These are phyloP conservation scores for Hipposideros armiger DNA, from an alignment of 2,113 vertebrate species.

Conservation along the genomic window DNA sequence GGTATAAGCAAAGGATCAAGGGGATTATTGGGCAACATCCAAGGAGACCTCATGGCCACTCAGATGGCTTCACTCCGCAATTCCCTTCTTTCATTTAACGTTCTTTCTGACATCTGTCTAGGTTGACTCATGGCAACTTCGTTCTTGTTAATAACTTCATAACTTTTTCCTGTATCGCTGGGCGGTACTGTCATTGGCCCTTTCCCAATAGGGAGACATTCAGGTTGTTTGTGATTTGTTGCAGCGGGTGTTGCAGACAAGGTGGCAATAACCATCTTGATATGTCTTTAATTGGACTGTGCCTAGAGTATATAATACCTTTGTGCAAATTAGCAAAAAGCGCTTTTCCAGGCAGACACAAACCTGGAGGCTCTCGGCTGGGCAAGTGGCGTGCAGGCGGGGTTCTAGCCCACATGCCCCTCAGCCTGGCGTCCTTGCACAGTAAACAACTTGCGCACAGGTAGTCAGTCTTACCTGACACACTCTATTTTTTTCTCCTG, in stretches of 20 bases:
- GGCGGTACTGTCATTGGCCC: background rate
- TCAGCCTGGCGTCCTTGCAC: background rate
- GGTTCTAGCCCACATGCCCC: too few species aligned
- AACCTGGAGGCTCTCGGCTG: background rate
- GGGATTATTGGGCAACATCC: background rate
- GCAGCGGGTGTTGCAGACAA: background rate
- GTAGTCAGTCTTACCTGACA: background rate
- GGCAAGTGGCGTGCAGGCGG: background rate
- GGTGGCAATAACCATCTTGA: too few species aligned
- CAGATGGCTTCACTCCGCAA: too few species aligned
- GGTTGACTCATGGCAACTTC: too few species aligned
- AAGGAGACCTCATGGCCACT: too few species aligned
- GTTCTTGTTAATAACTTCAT: background rate
- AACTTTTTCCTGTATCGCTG: background rate
- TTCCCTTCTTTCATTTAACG: background rate
- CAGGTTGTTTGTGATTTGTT: background rate
- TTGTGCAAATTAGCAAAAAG: background rate
- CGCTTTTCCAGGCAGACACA: background rate
- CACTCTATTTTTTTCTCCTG: too few species aligned
- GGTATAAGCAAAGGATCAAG: background rate
- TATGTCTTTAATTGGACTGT: background rate
- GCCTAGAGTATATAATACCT: background rate
- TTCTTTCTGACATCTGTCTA: background rate
- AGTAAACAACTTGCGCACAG: background rate
- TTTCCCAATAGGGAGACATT: too few species aligned